Base-by-base conservation (phyloP, 2,888 invertebrate species). In the Heliconius hortense region DNA sequence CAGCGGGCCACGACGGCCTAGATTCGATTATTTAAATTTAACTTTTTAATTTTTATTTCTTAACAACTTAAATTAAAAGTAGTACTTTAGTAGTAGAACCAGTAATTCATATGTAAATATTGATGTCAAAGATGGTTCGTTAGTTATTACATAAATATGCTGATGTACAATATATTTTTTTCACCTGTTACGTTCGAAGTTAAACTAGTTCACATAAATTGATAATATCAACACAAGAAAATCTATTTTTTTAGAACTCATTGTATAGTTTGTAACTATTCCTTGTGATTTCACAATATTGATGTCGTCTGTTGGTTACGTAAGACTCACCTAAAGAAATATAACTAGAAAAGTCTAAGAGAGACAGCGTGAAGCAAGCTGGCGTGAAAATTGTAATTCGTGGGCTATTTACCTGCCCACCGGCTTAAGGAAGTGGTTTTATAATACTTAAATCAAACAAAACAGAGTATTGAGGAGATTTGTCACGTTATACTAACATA, bases 341-440 rank as follows among this genome's bases (percentile, higher is more conserved):
- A 87, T 83, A 84, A 82, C 82, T 86, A 87, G 87, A 88, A 89
- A 89, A 83, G 82, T 59, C 39, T 64, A 64, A 87, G 86, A 86
- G 87, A 88, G 88, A 89, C 87, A 85, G 79, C 80, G 77, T 78
- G 81, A 83, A 77, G 84, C 85, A 85, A 86, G 86, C 85, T 77
- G 86, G 87, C 88, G 88, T 90, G 87, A 87, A 88, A 85, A 89
- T 87, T 83, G 81, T 80, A 86, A 87, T 87, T 86, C 82, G 84
- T 78, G 77, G 79, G 81, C 83, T 86, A 84, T 86, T 48, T 86
- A 86, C 84, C 82, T 78, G 39, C 24, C 80, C 80, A 82, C 74
- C 82, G 80, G 80, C 5, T 18, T 18, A n/a, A 69, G 76, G 75
- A 75, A 78, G 74, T 76, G 48, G 28, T 62, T 69, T 72, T 70